Percentiles rank a stretch among this genome's conserved stretches.
phyloP scores from a whole-genome alignment of 1,140 invertebrate genomes.

The Microplitis demolitor region DNA sequence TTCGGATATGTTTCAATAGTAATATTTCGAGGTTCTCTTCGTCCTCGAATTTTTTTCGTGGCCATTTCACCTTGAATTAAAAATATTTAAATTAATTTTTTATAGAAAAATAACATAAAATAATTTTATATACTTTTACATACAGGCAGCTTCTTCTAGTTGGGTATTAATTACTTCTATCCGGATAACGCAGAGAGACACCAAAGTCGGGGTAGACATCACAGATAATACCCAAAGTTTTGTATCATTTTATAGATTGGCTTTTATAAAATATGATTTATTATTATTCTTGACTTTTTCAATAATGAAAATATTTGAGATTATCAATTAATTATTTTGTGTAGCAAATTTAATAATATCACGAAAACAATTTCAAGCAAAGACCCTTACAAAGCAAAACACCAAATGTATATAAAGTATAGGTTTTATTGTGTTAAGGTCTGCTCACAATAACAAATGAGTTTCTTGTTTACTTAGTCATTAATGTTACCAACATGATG shows the following conservation, averaged over 20 bases:
- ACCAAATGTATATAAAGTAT: no score
- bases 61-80: constrained; percentile 44
- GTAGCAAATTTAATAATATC: no score
- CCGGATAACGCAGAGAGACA: constrained; percentile 66
- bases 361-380: no score
- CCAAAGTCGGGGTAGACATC: constrained; percentile 60
- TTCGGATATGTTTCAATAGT: constrained; percentile 70
- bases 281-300: no score
- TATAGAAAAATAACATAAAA: constrained; percentile 20
- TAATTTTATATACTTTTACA: constrained; percentile 21
- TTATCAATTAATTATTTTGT: no score
- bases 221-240: constrained; percentile 31
- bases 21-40: constrained; percentile 66
- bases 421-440: no score
- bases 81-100: constrained; percentile 3
- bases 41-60: constrained; percentile 62
- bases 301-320: no score
- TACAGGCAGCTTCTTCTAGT: constrained; percentile 49
- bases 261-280: background rate
- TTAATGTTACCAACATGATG: no score
- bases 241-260: background rate
- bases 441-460: no score
- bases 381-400: no score
- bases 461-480: no score
- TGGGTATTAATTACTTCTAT: constrained; percentile 61